phyloP scores from a whole-genome alignment of 2,797 vertebrate genomes.

The Oreortyx pictus region DNA sequence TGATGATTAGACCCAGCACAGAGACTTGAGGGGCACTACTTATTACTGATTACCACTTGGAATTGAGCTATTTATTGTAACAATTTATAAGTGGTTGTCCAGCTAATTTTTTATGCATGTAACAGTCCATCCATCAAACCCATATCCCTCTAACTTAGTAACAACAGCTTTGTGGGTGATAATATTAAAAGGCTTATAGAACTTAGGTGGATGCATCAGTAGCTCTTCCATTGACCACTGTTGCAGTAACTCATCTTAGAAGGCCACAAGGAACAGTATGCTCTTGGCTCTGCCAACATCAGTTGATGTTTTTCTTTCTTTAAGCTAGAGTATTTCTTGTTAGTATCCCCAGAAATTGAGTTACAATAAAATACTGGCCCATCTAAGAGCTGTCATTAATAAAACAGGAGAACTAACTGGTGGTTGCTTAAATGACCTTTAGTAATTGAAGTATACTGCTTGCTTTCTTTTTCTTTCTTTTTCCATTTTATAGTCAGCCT shows the following conservation, averaged over 20 bases:
- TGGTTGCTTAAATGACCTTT: background rate
- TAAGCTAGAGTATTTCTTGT: background rate
- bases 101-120: background rate
- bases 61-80: background rate
- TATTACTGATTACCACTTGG: background rate
- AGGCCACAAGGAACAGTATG: background rate
- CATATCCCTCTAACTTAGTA: background rate
- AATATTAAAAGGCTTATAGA: background rate
- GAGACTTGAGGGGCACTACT: background rate
- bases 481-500: background rate
- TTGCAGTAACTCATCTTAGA: background rate
- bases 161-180: background rate
- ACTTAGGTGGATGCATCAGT: background rate
- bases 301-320: background rate
- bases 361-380: background rate
- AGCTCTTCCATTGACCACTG: background rate
- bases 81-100: background rate
- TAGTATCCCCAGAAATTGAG: background rate
- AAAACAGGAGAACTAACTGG: background rate
- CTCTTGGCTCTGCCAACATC: background rate
- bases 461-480: background rate
- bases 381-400: background rate
- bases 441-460: background rate
- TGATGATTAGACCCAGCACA: background rate
- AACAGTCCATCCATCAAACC: background rate